These are phyloP conservation scores for Sclerodermus sp. DNA, from an alignment of 2,888 invertebrate species.

Conservation along the genomic window DNA sequence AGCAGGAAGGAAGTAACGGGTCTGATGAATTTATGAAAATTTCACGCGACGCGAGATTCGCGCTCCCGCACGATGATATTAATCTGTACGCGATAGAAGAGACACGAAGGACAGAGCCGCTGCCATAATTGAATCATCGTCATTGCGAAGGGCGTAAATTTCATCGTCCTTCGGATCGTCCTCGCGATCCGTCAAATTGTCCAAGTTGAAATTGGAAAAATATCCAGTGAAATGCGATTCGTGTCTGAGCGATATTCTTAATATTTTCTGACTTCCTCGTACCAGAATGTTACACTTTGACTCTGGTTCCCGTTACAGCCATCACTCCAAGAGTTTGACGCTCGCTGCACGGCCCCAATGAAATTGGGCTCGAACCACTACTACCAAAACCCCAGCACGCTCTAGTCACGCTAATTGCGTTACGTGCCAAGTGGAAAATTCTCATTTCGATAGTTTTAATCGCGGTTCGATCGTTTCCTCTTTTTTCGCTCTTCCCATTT, in stretches of 20 bases:
- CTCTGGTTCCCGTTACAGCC: too few relatives aligned
- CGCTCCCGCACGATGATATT: slow-evolving; percentile 1
- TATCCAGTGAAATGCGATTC: too few relatives aligned
- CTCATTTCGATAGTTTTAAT: neutral
- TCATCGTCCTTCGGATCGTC: neutral
- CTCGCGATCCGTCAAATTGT: too few relatives aligned
- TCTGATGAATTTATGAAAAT: slow-evolving; percentile 9
- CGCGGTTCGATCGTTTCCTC: neutral
- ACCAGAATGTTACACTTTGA: too few relatives aligned
- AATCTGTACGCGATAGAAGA: slow-evolving; percentile 6
- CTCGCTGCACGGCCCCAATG: too few relatives aligned
- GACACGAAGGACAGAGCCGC: slow-evolving; percentile 1
- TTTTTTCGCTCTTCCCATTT: neutral
- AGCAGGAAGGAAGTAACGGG: too few relatives aligned
- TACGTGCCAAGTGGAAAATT: neutral
- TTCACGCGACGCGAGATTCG: slow-evolving; percentile 2
- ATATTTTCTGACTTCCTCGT: too few relatives aligned
- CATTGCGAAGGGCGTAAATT: slow-evolving; percentile 11
- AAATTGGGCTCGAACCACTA: too few relatives aligned
- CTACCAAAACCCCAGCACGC: too few relatives aligned
- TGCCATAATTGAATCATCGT: slow-evolving; percentile 15
- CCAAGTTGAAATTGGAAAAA: too few relatives aligned
- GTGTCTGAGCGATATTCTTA: too few relatives aligned
- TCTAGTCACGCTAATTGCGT: neutral
- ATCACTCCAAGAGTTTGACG: too few relatives aligned